phyloP scores from a whole-genome alignment of 2,888 invertebrate species.

The Zaprionus lineosus region DNA sequence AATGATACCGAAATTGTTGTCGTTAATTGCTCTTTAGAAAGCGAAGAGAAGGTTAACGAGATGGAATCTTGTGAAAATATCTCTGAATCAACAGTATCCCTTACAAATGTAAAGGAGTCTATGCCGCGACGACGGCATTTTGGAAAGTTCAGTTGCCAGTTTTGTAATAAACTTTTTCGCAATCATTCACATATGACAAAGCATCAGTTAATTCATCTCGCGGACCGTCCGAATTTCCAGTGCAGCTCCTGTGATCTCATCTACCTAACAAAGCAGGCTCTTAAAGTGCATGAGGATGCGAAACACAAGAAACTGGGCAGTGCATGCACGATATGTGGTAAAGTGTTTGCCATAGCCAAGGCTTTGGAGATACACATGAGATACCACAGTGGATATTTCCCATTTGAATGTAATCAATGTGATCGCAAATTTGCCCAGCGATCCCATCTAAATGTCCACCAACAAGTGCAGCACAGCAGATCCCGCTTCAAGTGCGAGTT shows the following conservation, averaged over 20 bases:
- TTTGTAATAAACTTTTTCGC: slow-evolving; percentile 42
- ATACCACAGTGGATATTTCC: slow-evolving; percentile 67
- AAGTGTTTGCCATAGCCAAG: slow-evolving; percentile 67
- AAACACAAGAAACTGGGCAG: slow-evolving; percentile 51
- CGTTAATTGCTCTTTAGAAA: no score
- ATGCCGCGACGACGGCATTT: neutral
- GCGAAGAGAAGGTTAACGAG: no score
- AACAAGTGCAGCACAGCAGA: slow-evolving; percentile 63
- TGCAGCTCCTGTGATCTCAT: slow-evolving; percentile 41
- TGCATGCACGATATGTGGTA: slow-evolving; percentile 62
- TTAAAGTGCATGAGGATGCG: slow-evolving; percentile 59
- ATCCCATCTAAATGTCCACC: slow-evolving; percentile 68
- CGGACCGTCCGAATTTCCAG: slow-evolving; percentile 32
- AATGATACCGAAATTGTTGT: no score
- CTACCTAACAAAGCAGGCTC: slow-evolving; percentile 70
- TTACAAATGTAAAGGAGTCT: neutral
- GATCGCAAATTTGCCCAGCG: slow-evolving; percentile 69
- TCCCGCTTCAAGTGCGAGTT: slow-evolving; percentile 64
- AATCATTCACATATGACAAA: slow-evolving; percentile 47
- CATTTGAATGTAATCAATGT: slow-evolving; percentile 67
- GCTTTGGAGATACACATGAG: slow-evolving; percentile 71
- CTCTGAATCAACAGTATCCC: neutral
- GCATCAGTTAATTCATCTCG: slow-evolving; percentile 34
- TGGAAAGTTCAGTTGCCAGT: slow-evolving; percentile 26
- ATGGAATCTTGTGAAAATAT: no score